A percentile compares a stretch with the other conserved stretches of the same genome.
Conservation (phyloP, 2,797 vertebrate genomes). For the Craterocephalus amniculus region DNA sequence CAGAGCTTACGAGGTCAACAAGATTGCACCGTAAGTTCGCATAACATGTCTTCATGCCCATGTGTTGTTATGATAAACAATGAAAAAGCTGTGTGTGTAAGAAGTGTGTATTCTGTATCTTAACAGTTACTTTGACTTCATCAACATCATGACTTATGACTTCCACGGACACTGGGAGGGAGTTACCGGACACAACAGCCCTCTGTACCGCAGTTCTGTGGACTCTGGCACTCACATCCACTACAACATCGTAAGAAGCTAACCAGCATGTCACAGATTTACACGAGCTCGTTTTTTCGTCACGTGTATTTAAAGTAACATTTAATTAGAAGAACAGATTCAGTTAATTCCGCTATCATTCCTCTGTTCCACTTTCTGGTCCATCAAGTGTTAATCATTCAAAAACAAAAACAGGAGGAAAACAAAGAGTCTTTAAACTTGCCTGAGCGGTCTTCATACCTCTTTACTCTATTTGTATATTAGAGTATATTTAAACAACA, state of each 20-base stretch:
- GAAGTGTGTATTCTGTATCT: background rate
- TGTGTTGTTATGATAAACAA: background rate
- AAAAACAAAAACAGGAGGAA: too few relatives aligned
- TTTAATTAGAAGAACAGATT: too few relatives aligned
- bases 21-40: conserved; percentile 77
- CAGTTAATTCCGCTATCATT: too few relatives aligned
- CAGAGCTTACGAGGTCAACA: conserved; percentile 77
- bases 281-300: too few relatives aligned
- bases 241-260: conserved; percentile 78
- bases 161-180: conserved; percentile 82
- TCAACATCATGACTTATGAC: conserved; percentile 83
- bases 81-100: background rate
- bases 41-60: background rate
- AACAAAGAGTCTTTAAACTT: too few relatives aligned
- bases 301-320: too few relatives aligned
- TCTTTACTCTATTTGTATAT: too few relatives aligned
- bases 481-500: too few relatives aligned
- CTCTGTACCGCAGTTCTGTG: conserved; percentile 70
- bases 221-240: conserved; percentile 57
- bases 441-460: too few relatives aligned
- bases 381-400: too few relatives aligned
- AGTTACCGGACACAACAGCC: conserved; percentile 83
- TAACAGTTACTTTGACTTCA: conserved; percentile 79
- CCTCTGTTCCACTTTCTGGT: too few relatives aligned
- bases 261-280: background rate